Evolutionary conservation across 2,888 invertebrate genomes (phyloP).

Genomic region (Apotomis betuletana): DNA sequence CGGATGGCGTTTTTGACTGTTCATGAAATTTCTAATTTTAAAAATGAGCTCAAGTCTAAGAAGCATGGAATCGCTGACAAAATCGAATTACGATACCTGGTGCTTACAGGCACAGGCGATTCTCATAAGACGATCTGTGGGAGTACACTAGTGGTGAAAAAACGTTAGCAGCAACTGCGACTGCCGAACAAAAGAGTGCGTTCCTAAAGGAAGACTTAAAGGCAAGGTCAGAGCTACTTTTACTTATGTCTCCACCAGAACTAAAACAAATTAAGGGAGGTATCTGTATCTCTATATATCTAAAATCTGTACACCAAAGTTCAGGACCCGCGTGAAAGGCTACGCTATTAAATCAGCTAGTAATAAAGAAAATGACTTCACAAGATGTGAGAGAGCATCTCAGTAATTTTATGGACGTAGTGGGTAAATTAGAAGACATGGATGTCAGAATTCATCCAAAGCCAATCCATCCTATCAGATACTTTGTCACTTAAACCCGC

Average conservation of each 20-base stretch:
- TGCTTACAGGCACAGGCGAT: background rate
- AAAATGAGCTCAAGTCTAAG: too few relatives aligned
- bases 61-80: background rate
- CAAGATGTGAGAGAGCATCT: slow-evolving; percentile 57
- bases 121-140: background rate
- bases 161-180: background rate
- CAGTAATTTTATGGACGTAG: slow-evolving; percentile 55
- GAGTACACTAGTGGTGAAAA: background rate
- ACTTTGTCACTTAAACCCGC: too few relatives aligned
- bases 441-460: slow-evolving; percentile 53
- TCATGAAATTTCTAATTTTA: too few relatives aligned
- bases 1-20: too few relatives aligned
- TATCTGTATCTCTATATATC: too few relatives aligned
- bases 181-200: background rate
- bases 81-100: background rate
- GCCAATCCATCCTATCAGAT: too few relatives aligned
- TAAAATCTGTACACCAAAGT: background rate
- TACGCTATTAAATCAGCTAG: slow-evolving; percentile 48
- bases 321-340: background rate
- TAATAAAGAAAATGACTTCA: slow-evolving; percentile 54
- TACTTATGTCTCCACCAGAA: background rate
- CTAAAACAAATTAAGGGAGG: background rate
- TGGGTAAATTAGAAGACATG: slow-evolving; percentile 57
- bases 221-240: background rate
- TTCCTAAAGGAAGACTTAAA: background rate